A percentile compares a stretch with the other conserved stretches of the same genome.
These are phyloP conservation scores for Acanthisitta chloris DNA, from an alignment of 2,113 vertebrate species.

Conservation along the genomic window DNA sequence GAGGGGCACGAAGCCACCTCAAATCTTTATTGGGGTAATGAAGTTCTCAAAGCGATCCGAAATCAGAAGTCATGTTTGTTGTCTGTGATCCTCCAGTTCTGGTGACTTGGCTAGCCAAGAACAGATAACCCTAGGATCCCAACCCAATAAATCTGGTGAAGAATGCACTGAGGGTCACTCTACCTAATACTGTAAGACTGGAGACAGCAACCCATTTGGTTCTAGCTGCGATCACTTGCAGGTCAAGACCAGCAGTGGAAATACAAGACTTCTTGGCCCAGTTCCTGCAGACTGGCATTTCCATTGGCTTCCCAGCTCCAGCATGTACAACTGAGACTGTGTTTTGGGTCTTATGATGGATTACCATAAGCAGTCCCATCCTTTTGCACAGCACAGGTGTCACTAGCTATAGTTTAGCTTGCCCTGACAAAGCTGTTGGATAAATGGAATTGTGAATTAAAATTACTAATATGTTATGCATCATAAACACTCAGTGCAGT, in stretches of 20 bases:
- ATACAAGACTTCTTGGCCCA: not conserved
- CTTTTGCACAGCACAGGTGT: not conserved
- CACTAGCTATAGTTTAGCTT: not conserved
- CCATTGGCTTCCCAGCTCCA: not conserved
- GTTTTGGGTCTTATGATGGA: not conserved
- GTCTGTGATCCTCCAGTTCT: not conserved
- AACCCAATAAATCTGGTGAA: not conserved
- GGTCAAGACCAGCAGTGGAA: not conserved
- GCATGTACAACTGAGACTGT: not conserved
- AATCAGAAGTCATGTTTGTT: not conserved
- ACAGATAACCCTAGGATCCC: not conserved
- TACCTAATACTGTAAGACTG: fast-evolving
- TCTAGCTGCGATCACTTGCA: not conserved
- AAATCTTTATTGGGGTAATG: not conserved
- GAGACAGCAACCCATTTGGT: not conserved
- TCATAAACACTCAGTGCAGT: not conserved
- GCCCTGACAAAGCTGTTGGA: not conserved
- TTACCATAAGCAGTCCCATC: not conserved
- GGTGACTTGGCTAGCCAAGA: not conserved
- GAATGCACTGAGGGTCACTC: not conserved
- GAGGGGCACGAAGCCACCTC: not conserved
- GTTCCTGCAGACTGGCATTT: not conserved
- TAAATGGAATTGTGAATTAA: not conserved
- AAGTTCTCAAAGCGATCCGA: not conserved
- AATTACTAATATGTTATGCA: not conserved